phyloP scores from a whole-genome alignment of 1,140 invertebrate species.

The Saccostrea echinata region DNA sequence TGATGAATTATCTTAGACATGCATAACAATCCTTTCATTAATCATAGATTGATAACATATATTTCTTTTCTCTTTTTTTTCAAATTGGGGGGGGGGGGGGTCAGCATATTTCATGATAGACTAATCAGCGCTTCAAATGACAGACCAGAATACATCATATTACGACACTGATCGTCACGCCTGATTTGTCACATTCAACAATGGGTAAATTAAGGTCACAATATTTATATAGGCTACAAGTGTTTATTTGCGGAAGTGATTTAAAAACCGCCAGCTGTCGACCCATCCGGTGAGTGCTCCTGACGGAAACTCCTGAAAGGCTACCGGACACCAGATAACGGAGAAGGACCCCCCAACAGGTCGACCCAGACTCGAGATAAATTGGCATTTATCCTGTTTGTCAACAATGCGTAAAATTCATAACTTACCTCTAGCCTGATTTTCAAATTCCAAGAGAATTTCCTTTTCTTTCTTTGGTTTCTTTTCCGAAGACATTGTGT shows the following conservation, averaged over 20 bases:
- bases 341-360: neutral
- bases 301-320: neutral
- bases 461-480: conserved; percentile 75
- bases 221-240: neutral
- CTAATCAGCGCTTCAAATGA: no score
- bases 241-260: conserved; percentile 3
- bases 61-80: no score
- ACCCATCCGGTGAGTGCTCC: neutral
- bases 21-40: no score
- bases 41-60: no score
- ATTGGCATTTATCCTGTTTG: neutral
- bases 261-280: neutral
- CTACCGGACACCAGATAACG: neutral
- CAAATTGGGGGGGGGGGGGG: no score
- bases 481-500: conserved; percentile 68
- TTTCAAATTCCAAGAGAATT: conserved; percentile 70
- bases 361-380: neutral
- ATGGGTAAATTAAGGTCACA: conserved; percentile 16
- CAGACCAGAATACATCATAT: no score
- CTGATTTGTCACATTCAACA: neutral
- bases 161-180: neutral
- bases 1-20: no score
- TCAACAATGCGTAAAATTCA: conserved; percentile 24
- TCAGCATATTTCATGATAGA: no score
- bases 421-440: conserved; percentile 71